A percentile compares a stretch with the other conserved stretches of the same genome.
Evolutionary conservation across 1,140 invertebrate species (phyloP).

Genomic region (Pygmarrhopalites habei): DNA sequence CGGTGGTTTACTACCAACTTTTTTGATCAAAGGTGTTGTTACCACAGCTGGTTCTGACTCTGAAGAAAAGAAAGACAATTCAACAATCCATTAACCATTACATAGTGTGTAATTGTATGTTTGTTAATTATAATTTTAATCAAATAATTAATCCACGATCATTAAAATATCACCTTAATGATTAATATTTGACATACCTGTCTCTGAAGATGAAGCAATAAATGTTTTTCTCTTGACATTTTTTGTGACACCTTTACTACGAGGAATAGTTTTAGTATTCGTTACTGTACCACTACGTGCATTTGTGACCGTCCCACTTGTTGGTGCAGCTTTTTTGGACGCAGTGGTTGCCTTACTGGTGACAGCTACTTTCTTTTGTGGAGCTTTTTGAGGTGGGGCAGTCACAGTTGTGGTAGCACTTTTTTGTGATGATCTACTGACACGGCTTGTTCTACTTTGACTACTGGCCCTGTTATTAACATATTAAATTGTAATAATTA

Average conservation of each 20-base stretch:
- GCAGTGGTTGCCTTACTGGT: too few species aligned
- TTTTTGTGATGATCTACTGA: slow-evolving; percentile 23
- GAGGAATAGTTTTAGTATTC: slow-evolving; percentile 26
- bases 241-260: slow-evolving; percentile 1
- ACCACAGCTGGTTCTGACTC: slow-evolving; percentile 17
- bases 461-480: slow-evolving; percentile 8
- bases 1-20: slow-evolving; percentile 16
- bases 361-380: too few species aligned
- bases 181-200: too few species aligned
- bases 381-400: background rate
- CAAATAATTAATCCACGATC: too few species aligned
- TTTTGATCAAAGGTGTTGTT: slow-evolving; percentile 14
- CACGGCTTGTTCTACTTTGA: slow-evolving; percentile 16
- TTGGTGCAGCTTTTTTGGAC: background rate
- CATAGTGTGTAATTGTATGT: background rate
- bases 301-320: background rate
- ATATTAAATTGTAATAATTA: too few species aligned
- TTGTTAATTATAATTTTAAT: too few species aligned
- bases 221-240: slow-evolving; percentile 11
- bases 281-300: slow-evolving; percentile 25
- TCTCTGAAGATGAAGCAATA: slow-evolving; percentile 15
- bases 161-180: too few species aligned
- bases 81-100: background rate
- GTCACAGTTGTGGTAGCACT: background rate
- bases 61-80: background rate